phyloP scores from a whole-genome alignment of 2,113 vertebrate genomes.

The Tympanuchus pallidicinctus region DNA sequence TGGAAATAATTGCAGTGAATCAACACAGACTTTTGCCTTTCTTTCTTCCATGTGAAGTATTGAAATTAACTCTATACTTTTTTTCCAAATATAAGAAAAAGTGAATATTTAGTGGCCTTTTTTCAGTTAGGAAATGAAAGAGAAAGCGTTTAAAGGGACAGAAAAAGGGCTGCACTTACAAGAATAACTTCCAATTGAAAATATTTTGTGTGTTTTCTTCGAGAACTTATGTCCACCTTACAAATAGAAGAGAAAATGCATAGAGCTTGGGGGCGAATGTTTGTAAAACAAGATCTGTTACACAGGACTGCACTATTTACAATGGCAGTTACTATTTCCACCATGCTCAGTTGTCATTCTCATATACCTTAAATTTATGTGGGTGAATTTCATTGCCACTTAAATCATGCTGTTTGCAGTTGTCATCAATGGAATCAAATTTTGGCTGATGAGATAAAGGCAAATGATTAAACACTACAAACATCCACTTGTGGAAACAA shows the following conservation, averaged over 20 bases:
- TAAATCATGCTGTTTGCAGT: background rate
- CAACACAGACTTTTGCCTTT: background rate
- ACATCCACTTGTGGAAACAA: background rate
- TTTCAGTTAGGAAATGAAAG: background rate
- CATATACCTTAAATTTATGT: background rate
- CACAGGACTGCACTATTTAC: background rate
- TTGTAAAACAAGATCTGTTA: background rate
- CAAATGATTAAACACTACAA: background rate
- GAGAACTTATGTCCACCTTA: background rate
- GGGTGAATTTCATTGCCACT: background rate
- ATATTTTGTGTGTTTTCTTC: background rate
- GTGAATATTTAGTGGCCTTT: background rate
- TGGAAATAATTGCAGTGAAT: background rate
- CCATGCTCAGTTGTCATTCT: background rate
- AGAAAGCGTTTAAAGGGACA: background rate
- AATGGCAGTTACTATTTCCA: conserved; percentile 6
- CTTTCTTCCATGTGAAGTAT: background rate
- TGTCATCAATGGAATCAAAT: background rate
- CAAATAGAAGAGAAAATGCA: background rate
- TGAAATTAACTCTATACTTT: background rate
- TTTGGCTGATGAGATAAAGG: background rate
- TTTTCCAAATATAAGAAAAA: background rate
- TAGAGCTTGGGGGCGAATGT: background rate
- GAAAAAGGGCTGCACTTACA: background rate
- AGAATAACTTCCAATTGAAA: background rate